Conservation (phyloP, 2,113 vertebrate species). For the Monopterus albus region DNA sequence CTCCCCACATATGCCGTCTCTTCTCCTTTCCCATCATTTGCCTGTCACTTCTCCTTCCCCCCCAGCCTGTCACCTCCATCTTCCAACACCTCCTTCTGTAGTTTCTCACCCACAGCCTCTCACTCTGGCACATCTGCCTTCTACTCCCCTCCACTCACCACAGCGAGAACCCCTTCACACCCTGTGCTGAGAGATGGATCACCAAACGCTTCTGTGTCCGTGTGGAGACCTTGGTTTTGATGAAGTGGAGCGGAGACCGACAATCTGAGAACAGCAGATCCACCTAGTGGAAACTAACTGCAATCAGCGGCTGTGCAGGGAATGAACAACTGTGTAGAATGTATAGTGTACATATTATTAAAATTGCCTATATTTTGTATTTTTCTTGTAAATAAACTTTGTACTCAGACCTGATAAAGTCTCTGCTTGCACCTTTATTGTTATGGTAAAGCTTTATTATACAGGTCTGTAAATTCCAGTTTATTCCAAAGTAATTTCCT, state of each 20-base stretch:
- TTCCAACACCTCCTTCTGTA: slow-evolving; percentile 69
- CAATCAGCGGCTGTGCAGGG: background rate
- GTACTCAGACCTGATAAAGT: too few species aligned
- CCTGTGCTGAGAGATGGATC: slow-evolving; percentile 39
- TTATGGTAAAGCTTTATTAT: too few species aligned
- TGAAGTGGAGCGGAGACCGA: slow-evolving; percentile 8
- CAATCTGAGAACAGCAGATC: background rate
- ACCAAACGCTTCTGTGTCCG: slow-evolving; percentile 3
- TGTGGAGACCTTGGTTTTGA: slow-evolving; percentile 82
- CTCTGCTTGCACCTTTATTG: too few species aligned
- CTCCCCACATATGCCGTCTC: slow-evolving; percentile 59
- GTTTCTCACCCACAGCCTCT: slow-evolving; percentile 41
- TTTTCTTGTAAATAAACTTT: slow-evolving; percentile 57
- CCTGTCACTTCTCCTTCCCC: slow-evolving; percentile 70
- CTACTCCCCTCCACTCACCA: slow-evolving; percentile 39
- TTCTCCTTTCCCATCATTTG: slow-evolving; percentile 68
- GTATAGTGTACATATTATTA: slow-evolving; percentile 72
- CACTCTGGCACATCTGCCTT: slow-evolving; percentile 38
- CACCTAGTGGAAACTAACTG: slow-evolving; percentile 26
- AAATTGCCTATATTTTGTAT: slow-evolving; percentile 62
- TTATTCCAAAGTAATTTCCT: too few species aligned
- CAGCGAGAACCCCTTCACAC: slow-evolving; percentile 36
- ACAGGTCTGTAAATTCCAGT: too few species aligned
- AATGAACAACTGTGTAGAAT: slow-evolving; percentile 15
- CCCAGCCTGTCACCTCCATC: slow-evolving; percentile 72